A percentile compares a stretch with the other conserved stretches of the same genome.
Conservation (phyloP, 2,888 invertebrate species). For the Drosophila sordidapex region DNA sequence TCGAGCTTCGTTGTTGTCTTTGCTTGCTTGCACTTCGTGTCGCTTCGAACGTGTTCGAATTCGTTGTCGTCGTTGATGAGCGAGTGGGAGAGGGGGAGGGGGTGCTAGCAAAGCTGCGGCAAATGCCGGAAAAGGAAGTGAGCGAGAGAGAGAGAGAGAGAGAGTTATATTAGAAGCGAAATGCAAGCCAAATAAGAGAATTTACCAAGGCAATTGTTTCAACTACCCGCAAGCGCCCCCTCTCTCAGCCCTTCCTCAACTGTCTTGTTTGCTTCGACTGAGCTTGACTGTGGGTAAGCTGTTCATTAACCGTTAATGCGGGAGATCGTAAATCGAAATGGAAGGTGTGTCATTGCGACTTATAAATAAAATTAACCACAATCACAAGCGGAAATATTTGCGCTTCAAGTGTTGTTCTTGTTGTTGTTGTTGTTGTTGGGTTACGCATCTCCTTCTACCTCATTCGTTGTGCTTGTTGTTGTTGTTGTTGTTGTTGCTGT, state of each 20-base stretch:
- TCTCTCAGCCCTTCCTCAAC: background rate
- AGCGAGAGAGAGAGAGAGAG: conserved; percentile 10
- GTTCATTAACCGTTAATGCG: conserved; percentile 72
- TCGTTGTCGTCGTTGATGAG: conserved; percentile 10
- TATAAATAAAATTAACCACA: conserved; percentile 81
- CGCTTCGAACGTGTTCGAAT: conserved; percentile 70
- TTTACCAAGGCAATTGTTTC: conserved; percentile 56
- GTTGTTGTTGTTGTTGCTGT: conserved; percentile 69
- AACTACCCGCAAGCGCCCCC: conserved; percentile 22
- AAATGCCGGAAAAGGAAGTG: conserved; percentile 64
- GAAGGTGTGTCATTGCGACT: conserved; percentile 78
- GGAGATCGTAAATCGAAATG: conserved; percentile 70
- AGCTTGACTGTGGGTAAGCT: conserved; percentile 33
- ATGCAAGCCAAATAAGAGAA: conserved; percentile 57
- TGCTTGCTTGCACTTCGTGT: conserved; percentile 63
- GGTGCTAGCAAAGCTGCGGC: conserved; percentile 13
- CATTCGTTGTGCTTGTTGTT: conserved; percentile 51
- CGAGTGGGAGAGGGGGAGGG: background rate
- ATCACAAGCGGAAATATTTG: conserved; percentile 75
- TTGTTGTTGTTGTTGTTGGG: conserved; percentile 50
- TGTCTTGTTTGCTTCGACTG: conserved; percentile 21
- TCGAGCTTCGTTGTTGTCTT: conserved; percentile 32
- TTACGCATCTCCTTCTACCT: conserved; percentile 39
- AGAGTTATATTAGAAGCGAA: conserved; percentile 45
- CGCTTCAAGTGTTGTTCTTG: conserved; percentile 41